A percentile compares a stretch with the other conserved stretches of the same genome.
phyloP scores from a whole-genome alignment of 2,113 vertebrate species.

The Cottus gobio region DNA sequence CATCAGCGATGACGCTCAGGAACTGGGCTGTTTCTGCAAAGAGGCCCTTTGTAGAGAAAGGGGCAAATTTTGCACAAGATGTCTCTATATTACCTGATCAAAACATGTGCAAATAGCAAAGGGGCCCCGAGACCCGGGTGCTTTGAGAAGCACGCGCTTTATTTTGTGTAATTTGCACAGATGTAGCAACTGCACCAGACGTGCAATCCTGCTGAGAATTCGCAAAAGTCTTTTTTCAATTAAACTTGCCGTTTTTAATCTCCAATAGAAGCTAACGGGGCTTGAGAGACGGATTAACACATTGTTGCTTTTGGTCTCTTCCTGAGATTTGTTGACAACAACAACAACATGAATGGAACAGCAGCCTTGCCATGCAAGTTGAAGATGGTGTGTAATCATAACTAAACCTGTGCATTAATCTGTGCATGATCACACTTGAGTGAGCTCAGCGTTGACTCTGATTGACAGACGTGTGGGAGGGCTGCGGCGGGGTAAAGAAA shows the following conservation, averaged over 20 bases:
- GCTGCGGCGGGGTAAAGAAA: slow-evolving; percentile 29
- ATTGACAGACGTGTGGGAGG: slow-evolving; percentile 23
- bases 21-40: not conserved
- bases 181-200: too few species aligned
- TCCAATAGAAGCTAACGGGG: not conserved
- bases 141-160: too few species aligned
- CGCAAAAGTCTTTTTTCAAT: not conserved
- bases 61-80: not conserved
- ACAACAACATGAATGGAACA: not conserved
- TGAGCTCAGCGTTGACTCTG: not conserved
- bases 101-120: not conserved
- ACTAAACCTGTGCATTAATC: slow-evolving; percentile 11
- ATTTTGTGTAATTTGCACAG: not conserved
- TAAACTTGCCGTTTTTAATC: too few species aligned
- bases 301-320: not conserved
- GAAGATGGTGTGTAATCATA: not conserved
- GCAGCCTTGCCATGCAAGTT: not conserved
- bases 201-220: too few species aligned
- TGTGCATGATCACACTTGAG: not conserved
- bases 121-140: too few species aligned
- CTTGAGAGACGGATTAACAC: not conserved
- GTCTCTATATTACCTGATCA: not conserved
- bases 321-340: not conserved
- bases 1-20: not conserved
- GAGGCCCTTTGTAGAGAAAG: not conserved